Conservation (phyloP, 2,888 invertebrate species). For the Diarsia rubi region DNA sequence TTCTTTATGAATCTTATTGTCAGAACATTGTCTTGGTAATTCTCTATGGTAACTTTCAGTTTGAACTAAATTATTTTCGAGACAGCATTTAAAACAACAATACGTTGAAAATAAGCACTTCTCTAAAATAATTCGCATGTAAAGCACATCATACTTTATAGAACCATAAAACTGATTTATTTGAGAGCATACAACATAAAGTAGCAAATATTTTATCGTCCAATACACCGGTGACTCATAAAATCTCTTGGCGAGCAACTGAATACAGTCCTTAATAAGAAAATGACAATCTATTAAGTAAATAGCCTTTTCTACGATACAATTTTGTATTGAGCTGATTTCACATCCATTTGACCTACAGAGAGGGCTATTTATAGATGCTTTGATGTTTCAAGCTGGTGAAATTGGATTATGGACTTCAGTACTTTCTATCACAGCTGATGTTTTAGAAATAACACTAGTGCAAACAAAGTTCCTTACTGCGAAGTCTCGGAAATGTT, state of each 20-base stretch:
- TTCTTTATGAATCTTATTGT: background rate
- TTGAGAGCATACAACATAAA: conserved; percentile 37
- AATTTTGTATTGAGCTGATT: conserved; percentile 48
- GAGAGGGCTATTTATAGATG: conserved; percentile 47
- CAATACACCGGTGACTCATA: conserved; percentile 50
- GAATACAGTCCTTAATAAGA: conserved; percentile 52
- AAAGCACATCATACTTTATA: conserved; percentile 27
- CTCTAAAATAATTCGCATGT: conserved; percentile 14
- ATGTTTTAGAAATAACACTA: conserved; percentile 7
- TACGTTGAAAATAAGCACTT: background rate
- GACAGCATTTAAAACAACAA: background rate
- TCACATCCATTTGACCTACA: conserved; percentile 59
- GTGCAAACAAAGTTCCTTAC: background rate
- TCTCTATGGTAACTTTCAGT: background rate
- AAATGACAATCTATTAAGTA: conserved; percentile 47
- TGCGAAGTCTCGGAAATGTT: background rate
- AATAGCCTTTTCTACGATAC: conserved; percentile 47
- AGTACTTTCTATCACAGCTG: conserved; percentile 10
- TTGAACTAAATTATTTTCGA: background rate
- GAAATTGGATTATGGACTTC: conserved; percentile 26
- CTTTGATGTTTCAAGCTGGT: conserved; percentile 35
- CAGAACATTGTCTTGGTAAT: background rate
- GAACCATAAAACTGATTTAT: conserved; percentile 54
- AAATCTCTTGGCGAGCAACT: conserved; percentile 30
- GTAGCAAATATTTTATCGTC: conserved; percentile 48